Percentiles rank a stretch among this genome's conserved stretches.
These are phyloP conservation scores for Phoxinus phoxinus DNA, from an alignment of 2,113 vertebrate genomes.

Conservation along the genomic window DNA sequence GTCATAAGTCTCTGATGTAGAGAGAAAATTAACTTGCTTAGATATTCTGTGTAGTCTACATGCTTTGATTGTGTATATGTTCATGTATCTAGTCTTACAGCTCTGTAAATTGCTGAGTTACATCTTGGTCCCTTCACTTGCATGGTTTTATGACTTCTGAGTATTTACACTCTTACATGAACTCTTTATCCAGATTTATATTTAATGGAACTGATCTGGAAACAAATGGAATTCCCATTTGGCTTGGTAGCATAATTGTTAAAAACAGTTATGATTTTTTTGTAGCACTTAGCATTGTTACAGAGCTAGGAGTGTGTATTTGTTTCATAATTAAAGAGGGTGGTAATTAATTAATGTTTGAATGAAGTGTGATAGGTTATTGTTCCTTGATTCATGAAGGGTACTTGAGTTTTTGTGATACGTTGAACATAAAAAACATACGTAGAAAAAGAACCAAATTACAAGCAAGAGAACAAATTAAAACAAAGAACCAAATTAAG, in stretches of 20 bases:
- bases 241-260: neutral
- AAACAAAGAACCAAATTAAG: neutral
- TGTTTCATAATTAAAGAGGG: constrained; percentile 4
- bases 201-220: neutral
- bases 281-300: neutral
- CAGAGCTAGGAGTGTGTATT: neutral
- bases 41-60: neutral
- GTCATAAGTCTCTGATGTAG: neutral
- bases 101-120: neutral
- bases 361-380: neutral
- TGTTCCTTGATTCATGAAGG: neutral
- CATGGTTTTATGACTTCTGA: neutral
- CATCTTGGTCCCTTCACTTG: neutral
- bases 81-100: neutral
- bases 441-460: neutral
- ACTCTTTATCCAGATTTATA: neutral
- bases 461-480: neutral
- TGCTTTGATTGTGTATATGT: neutral
- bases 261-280: neutral
- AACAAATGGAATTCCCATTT: neutral
- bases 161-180: neutral
- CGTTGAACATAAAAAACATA: too few species aligned
- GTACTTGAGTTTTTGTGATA: neutral
- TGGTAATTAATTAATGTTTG: neutral
- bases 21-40: neutral